Evolutionary conservation across 2,888 invertebrate species (phyloP), one percentile per base, ranked within the genome.

Genomic region (Agonopterix alstromeriana): DNA sequence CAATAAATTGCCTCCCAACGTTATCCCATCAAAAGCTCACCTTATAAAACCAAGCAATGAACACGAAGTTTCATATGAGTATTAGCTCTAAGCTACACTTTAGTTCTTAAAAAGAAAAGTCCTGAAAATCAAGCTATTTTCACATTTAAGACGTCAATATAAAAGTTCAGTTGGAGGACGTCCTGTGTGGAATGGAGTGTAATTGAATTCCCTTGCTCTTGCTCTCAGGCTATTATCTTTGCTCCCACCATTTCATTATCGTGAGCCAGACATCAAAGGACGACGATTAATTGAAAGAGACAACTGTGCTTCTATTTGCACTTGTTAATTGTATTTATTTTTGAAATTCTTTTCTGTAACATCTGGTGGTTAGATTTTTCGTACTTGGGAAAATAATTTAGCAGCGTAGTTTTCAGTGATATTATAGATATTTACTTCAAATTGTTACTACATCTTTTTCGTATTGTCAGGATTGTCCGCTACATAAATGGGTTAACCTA

Each of bases 231-330:
- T 36, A 36, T 45, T 45, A 45, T 36, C 45, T 45, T n/a, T 14
- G 35, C 27, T 4, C 27, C 27, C 43, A 27, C 27, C 27, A 27
- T 27, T 27, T 27, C 27, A 27, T 27, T 27, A 27, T 27, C 27
- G 27, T 27, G 10, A 17, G 14, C 42, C 10, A 41, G 42, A 47
- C 47, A 36, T 47, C 47, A 47, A 47, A 47, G 36, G 42, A 43
- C 10, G 35, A 35, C 42, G 12, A 36, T 43, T 47, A 42, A 47
- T 47, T 36, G 10, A 47, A 47, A 17, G 47, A 47, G 43, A 47
- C 36, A 43, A 38, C n/a, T 9, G 38, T n/a, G n/a, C 10, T n/a
- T 3, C n/a, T 38, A n/a, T 38, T 38, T 38, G 38, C 38, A n/a
- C 9, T n/a, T n/a, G 10, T 38, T n/a, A 38, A 38, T 38, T 36